Evolutionary conservation across 2,113 vertebrate species (phyloP), one percentile per base, ranked within the genome.

Genomic region (Pontoporia blainvillei): DNA sequence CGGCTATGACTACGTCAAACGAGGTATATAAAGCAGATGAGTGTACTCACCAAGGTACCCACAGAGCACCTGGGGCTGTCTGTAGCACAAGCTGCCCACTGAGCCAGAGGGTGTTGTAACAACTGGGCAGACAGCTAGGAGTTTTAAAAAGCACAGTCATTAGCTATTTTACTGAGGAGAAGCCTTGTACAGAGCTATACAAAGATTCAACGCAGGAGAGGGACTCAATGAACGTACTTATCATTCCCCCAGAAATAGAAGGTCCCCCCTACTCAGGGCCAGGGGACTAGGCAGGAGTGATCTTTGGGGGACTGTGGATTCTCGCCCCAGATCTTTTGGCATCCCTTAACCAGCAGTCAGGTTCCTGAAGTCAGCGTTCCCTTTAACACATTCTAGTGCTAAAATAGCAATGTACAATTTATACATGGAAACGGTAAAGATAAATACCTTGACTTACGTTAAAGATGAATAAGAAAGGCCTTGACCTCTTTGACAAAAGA

Each of bases 91-190:
- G 97, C 96, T 97, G 91, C 97, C 96, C 97, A 93, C 95, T 97
- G 97, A 97, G 96, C 97, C 97, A 97, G 97, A 97, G 73, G 96
- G 95, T 96, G 97, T 94, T 95, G 97, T 96, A 90, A 97, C 96
- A 97, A 97, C 95, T 92, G 97, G 90, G 97, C 97, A 98, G 97
- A 97, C 86, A 98, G 97, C 97, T 97, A 97, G 96, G 97, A 95
- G 97, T 97, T 98, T 97, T 95, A 97, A 97, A 98, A 98, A 97
- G 97, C 92, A 97, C 96, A 97, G 96, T 91, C 96, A 97, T 97
- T 97, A 97, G 97, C 97, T 95, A 93, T 91, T 96, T 96, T 23
- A 86, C 92, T 71, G 92, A 96, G 9, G 76, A 73, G 89, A 91
- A 2, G 91, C 94, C 96, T 81, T 9, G 72, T 79, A 91, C 91